A percentile compares a stretch with the other conserved stretches of the same genome.
phyloP scores from a whole-genome alignment of 2,888 invertebrate genomes.

The Leucoptera coffeella region DNA sequence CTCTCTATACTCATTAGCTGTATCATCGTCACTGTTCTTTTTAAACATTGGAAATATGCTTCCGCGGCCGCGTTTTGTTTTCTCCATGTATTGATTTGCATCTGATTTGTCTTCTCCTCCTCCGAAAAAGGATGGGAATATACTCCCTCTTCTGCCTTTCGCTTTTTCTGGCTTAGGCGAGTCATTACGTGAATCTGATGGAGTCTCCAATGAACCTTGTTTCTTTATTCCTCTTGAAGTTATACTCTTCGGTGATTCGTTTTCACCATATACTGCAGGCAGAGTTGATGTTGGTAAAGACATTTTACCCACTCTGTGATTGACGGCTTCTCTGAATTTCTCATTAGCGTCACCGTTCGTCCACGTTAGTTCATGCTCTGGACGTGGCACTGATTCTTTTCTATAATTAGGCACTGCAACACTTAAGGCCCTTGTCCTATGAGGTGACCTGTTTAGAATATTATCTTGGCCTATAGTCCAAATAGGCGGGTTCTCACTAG shows the following conservation, averaged over 20 bases:
- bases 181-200: too few relatives aligned
- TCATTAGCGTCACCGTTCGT: slow-evolving; percentile 58
- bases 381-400: slow-evolving; percentile 30
- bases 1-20: slow-evolving; percentile 6
- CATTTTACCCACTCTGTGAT: slow-evolving; percentile 31
- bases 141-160: slow-evolving; percentile 24
- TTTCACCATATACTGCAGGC: slow-evolving; percentile 9
- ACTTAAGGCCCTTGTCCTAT: slow-evolving; percentile 58
- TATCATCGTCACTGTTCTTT: slow-evolving; percentile 17
- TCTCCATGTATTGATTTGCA: slow-evolving; percentile 17
- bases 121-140: too few relatives aligned
- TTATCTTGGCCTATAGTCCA: slow-evolving; percentile 52
- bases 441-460: slow-evolving; percentile 20
- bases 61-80: slow-evolving; percentile 19
- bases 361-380: slow-evolving; percentile 59
- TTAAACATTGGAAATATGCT: slow-evolving; percentile 30
- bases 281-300: slow-evolving; percentile 24
- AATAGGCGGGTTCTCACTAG: slow-evolving; percentile 55
- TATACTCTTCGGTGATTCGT: slow-evolving; percentile 15
- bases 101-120: too few relatives aligned
- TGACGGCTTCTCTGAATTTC: slow-evolving; percentile 50
- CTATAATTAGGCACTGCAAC: slow-evolving; percentile 43
- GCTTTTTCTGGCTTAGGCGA: slow-evolving; percentile 26
- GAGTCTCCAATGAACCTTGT: slow-evolving; percentile 23
- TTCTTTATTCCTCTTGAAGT: slow-evolving; percentile 24